Evolutionary conservation across 1,140 invertebrate species (phyloP).

Genomic region (Atta texana): DNA sequence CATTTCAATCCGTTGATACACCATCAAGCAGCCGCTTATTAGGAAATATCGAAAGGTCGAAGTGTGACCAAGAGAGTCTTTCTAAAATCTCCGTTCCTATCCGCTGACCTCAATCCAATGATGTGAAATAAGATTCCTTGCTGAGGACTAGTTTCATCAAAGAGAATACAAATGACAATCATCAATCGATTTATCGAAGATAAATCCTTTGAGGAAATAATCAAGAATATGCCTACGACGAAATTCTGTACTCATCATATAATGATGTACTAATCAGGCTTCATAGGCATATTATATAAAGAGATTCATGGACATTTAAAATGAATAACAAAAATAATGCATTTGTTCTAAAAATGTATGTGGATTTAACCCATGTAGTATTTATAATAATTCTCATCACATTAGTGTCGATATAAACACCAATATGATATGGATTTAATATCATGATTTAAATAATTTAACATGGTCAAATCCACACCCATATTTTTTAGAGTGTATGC

Average conservation of each 20-base stretch:
- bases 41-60: constrained; percentile 39
- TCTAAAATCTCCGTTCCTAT: constrained; percentile 13
- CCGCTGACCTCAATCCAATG: background rate
- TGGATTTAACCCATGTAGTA: no score
- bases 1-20: constrained; percentile 86
- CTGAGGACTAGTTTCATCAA: constrained; percentile 7
- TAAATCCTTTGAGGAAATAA: background rate
- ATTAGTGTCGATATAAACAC: no score
- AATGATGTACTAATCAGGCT: background rate
- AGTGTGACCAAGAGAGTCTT: constrained; percentile 10
- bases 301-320: background rate
- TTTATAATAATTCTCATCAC: no score
- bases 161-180: constrained; percentile 24
- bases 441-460: no score
- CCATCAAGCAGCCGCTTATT: constrained; percentile 85
- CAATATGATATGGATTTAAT: no score
- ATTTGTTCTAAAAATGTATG: background rate
- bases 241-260: constrained; percentile 7
- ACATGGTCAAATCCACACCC: no score
- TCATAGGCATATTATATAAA: background rate
- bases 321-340: background rate
- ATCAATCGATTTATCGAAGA: background rate
- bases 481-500: background rate
- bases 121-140: constrained; percentile 8
- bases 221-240: background rate